Evolutionary conservation across 2,113 vertebrate genomes (phyloP).

Genomic region (Actinemys pallida): DNA sequence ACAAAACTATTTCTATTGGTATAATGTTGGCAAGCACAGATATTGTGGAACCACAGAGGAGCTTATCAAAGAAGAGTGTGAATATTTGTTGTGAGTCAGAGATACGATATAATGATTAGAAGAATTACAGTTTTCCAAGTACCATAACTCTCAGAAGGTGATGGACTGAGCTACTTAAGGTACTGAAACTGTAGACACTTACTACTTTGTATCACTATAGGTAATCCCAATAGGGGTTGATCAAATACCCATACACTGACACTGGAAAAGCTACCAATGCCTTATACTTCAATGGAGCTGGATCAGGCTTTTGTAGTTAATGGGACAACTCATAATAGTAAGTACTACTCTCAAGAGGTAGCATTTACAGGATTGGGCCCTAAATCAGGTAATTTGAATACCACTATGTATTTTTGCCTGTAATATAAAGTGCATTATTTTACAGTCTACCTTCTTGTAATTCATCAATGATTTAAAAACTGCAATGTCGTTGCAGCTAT

Average conservation of each 20-base stretch:
- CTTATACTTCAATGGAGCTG: not conserved
- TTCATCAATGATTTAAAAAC: not conserved
- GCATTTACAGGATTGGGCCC: not conserved
- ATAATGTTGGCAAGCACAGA: not conserved
- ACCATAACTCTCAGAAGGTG: not conserved
- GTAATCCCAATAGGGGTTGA: conserved; percentile 50
- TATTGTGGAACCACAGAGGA: not conserved
- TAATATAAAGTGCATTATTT: not conserved
- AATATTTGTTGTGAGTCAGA: conserved; percentile 41
- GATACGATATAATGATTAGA: conserved; percentile 51
- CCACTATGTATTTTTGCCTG: not conserved
- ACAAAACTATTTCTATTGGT: conserved; percentile 53
- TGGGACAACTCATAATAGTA: not conserved
- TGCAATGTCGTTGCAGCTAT: not conserved
- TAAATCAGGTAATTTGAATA: not conserved
- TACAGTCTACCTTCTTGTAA: not conserved
- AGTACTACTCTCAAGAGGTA: not conserved
- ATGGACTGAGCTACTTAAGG: conserved; percentile 13
- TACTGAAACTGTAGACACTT: conserved; percentile 62
- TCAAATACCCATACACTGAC: not conserved
- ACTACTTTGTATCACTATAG: conserved; percentile 26
- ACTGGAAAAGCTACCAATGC: not conserved
- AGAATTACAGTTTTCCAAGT: conserved; percentile 48
- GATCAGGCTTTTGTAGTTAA: not conserved
- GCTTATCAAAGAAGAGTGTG: conserved; percentile 10